Conservation (phyloP, 2,888 invertebrate genomes). For the Atrina japonica region DNA sequence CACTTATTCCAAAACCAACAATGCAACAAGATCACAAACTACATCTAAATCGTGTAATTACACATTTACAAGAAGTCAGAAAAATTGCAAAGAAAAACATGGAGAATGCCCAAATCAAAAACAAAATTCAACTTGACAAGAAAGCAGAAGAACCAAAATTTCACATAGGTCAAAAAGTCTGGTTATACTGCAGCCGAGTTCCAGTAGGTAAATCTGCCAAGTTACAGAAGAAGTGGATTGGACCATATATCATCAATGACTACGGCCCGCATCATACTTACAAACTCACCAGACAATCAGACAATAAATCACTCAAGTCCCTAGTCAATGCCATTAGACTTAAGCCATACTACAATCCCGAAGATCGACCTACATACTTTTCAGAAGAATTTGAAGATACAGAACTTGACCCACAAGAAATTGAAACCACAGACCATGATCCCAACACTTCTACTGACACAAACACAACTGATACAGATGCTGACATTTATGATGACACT, state of each 20-base stretch:
- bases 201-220: not conserved
- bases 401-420: not conserved
- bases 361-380: conserved; percentile 1
- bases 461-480: too few species aligned
- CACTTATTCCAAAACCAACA: not conserved
- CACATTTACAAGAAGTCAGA: not conserved
- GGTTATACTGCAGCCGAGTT: not conserved
- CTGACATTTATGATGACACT: too few species aligned
- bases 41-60: not conserved
- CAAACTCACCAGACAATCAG: conserved; percentile 3
- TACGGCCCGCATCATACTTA: too few species aligned
- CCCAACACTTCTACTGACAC: too few species aligned
- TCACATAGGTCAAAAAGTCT: not conserved
- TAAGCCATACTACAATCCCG: conserved; percentile 6
- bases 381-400: not conserved
- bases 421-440: not conserved
- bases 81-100: not conserved
- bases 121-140: conserved; percentile 5
- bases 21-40: not conserved
- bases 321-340: conserved; percentile 15
- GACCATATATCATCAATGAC: not conserved
- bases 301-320: conserved; percentile 10
- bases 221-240: not conserved
- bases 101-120: not conserved
- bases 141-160: not conserved